A percentile compares a stretch with the other conserved stretches of the same genome.
These are phyloP conservation scores for Sminthurinus aureus DNA, from an alignment of 2,888 invertebrate genomes.

Conservation along the genomic window DNA sequence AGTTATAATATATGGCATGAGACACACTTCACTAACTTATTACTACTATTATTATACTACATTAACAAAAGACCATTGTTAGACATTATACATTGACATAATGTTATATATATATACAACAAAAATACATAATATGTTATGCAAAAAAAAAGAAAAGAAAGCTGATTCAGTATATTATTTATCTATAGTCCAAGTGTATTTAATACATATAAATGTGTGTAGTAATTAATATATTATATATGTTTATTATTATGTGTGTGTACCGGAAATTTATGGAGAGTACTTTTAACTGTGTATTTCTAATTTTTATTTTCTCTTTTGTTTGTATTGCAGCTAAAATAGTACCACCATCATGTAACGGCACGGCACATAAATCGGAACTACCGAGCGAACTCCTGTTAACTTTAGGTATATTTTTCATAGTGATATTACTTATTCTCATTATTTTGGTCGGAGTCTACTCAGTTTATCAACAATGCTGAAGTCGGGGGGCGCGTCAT, in stretches of 20 bases:
- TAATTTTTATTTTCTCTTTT: constrained; percentile 1
- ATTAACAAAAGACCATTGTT: background rate
- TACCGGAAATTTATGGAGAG: background rate
- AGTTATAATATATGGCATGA: too few species aligned
- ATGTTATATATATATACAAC: too few species aligned
- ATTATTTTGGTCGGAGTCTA: constrained; percentile 59
- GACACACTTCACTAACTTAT: too few species aligned
- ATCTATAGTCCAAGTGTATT: background rate
- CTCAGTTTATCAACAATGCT: constrained; percentile 58
- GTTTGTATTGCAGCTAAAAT: constrained; percentile 19
- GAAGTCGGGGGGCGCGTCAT: constrained; percentile 42
- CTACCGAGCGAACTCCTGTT: constrained; percentile 58
- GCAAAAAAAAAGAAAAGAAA: background rate
- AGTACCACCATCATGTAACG: constrained; percentile 32
- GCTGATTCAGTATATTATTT: background rate
- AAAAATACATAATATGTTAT: too few species aligned
- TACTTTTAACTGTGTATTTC: background rate
- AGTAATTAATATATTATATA: background rate
- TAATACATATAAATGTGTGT: too few species aligned
- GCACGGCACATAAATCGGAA: constrained; percentile 30
- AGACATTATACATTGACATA: background rate
- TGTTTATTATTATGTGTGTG: background rate
- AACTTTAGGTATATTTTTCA: constrained; percentile 59
- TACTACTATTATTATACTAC: background rate
- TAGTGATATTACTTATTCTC: constrained; percentile 59